A percentile compares a stretch with the other conserved stretches of the same genome.
phyloP scores from a whole-genome alignment of 1,140 invertebrate species.

The Hirudo medicinalis region DNA sequence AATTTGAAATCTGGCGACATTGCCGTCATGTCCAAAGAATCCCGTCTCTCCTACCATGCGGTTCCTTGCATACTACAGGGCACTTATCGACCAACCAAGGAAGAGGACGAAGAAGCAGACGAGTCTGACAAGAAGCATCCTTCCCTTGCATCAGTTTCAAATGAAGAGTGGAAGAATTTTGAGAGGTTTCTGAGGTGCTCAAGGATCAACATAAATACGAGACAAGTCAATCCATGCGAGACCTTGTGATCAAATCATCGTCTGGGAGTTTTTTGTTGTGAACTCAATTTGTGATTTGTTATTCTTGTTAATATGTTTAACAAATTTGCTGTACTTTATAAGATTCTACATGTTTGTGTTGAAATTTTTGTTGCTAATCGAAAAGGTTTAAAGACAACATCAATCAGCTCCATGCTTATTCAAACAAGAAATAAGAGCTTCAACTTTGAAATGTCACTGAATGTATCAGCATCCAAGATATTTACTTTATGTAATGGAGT shows the following conservation, averaged over 20 bases:
- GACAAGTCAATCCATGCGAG: neutral
- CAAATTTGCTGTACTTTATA: neutral
- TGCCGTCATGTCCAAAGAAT: conserved; percentile 32
- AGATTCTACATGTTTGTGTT: too few species aligned
- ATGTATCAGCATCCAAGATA: too few species aligned
- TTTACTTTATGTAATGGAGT: too few species aligned
- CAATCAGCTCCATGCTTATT: too few species aligned
- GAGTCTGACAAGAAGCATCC: neutral
- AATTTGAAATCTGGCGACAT: conserved; percentile 35
- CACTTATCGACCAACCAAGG: neutral
- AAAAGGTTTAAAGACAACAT: too few species aligned
- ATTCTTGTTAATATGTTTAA: neutral
- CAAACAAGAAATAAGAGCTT: too few species aligned
- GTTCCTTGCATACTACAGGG: conserved; percentile 32
- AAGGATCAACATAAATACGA: conserved; percentile 4
- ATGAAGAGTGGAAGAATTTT: neutral
- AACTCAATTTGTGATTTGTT: neutral
- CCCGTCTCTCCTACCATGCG: conserved; percentile 35
- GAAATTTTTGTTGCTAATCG: too few species aligned
- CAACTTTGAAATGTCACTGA: too few species aligned
- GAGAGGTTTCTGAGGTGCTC: conserved; percentile 1
- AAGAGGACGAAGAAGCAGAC: neutral
- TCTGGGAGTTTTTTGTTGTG: neutral
- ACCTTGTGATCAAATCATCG: neutral
- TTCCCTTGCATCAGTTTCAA: neutral